Percentiles rank a stretch among this genome's conserved stretches.
Conservation (phyloP, 2,113 vertebrate species). For the Aegithalos caudatus region DNA sequence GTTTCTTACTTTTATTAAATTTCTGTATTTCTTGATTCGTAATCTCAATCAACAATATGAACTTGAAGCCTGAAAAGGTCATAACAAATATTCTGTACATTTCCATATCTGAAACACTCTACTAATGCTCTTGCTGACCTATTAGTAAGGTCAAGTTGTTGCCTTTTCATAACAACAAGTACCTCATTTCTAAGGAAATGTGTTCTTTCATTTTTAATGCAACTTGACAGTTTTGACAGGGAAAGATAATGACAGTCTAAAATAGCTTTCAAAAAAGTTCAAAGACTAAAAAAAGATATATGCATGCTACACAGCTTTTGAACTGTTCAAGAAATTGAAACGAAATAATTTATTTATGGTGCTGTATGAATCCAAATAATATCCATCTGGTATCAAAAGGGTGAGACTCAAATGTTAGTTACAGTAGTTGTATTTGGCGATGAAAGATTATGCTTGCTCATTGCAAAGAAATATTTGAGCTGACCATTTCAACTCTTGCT, state of each 20-base stretch:
- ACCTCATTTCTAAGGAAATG: not conserved
- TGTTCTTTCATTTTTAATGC: slow-evolving; percentile 37
- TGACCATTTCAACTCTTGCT: not conserved
- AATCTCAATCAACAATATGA: not conserved
- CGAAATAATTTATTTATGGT: not conserved
- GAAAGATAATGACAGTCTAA: slow-evolving; percentile 46
- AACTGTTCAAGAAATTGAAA: not conserved
- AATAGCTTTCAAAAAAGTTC: slow-evolving; percentile 34
- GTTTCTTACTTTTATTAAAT: not conserved
- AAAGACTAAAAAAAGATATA: slow-evolving; percentile 5
- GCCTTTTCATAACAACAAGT: not conserved
- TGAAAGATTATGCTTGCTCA: not conserved
- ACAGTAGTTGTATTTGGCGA: not conserved
- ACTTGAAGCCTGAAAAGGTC: not conserved
- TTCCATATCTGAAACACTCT: not conserved
- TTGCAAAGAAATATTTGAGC: not conserved
- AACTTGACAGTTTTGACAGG: slow-evolving; percentile 7
- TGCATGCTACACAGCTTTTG: not conserved
- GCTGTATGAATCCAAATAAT: not conserved
- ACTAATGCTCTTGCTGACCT: not conserved
- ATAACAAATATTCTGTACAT: not conserved
- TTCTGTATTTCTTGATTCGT: not conserved
- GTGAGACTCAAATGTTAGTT: not conserved
- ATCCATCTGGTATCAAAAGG: not conserved
- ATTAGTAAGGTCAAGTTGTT: not conserved